A percentile compares a stretch with the other conserved stretches of the same genome.
phyloP scores from a whole-genome alignment of 2,797 vertebrate species.

The Platyrinchus mystaceus region DNA sequence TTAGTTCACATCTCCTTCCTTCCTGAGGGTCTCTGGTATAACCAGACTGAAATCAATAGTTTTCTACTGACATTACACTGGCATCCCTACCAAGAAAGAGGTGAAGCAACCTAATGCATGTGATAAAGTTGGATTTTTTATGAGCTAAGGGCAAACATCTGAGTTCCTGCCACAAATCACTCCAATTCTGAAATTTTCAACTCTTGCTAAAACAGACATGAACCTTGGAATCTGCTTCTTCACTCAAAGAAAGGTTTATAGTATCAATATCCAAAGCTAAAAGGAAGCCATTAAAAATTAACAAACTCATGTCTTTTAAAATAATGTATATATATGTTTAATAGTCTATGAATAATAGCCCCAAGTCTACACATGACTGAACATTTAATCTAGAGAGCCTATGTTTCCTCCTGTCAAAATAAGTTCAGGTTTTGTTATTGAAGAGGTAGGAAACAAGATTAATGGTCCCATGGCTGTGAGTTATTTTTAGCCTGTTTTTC shows the following conservation, averaged over 20 bases:
- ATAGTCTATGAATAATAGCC: not conserved
- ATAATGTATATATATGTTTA: not conserved
- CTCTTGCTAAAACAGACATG: not conserved
- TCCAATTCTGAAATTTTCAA: not conserved
- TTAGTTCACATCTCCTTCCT: not conserved
- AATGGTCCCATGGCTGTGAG: not conserved
- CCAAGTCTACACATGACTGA: rapidly evolving
- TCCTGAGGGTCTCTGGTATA: not conserved
- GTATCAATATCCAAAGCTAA: not conserved
- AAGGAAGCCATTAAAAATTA: not conserved
- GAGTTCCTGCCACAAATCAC: not conserved
- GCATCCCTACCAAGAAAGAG: not conserved
- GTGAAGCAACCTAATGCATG: not conserved
- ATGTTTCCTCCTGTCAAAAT: not conserved
- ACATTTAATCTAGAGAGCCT: not conserved
- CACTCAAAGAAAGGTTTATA: not conserved
- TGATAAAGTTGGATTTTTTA: not conserved
- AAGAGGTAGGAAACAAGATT: not conserved
- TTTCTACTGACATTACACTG: not conserved
- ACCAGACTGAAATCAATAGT: not conserved
- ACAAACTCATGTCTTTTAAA: not conserved
- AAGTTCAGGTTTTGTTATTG: not conserved
- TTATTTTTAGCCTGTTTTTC: not conserved
- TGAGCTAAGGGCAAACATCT: not conserved
- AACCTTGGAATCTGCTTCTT: not conserved